phyloP scores from a whole-genome alignment of 2,113 vertebrate species.

The Rhineura floridana region DNA sequence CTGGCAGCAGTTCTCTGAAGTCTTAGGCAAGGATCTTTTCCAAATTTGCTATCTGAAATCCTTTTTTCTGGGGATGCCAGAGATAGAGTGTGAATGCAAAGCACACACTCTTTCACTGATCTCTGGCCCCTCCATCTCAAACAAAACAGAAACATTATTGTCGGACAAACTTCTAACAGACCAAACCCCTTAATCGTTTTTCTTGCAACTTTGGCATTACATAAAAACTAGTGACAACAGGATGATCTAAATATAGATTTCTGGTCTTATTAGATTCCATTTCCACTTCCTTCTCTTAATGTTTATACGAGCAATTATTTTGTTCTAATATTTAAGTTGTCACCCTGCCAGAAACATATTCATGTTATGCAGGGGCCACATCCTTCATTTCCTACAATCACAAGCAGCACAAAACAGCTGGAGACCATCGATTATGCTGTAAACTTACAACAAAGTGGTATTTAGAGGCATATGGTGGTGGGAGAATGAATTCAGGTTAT shows the following conservation, averaged over 20 bases:
- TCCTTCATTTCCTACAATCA: background rate
- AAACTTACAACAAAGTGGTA: rapidly evolving
- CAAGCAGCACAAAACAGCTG: slow-evolving; percentile 24
- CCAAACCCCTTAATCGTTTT: background rate
- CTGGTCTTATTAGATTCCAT: slow-evolving; percentile 11
- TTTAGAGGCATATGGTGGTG: background rate
- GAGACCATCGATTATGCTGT: background rate
- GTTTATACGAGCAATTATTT: background rate
- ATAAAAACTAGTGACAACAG: slow-evolving; percentile 25
- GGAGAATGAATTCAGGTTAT: slow-evolving; percentile 2
- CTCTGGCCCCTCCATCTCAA: background rate
- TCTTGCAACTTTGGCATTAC: background rate
- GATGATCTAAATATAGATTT: slow-evolving; percentile 26
- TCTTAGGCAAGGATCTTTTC: background rate
- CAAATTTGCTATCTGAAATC: background rate
- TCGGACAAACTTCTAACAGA: background rate
- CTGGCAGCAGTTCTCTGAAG: background rate
- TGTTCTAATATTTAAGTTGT: slow-evolving; percentile 11
- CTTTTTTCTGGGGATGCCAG: background rate
- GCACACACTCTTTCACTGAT: background rate
- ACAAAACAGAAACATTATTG: background rate
- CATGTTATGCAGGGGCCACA: background rate
- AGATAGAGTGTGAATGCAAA: background rate
- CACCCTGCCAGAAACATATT: slow-evolving; percentile 16
- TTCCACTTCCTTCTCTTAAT: background rate